Evolutionary conservation across 2,888 invertebrate genomes (phyloP).

Genomic region (Augiades crinisus): DNA sequence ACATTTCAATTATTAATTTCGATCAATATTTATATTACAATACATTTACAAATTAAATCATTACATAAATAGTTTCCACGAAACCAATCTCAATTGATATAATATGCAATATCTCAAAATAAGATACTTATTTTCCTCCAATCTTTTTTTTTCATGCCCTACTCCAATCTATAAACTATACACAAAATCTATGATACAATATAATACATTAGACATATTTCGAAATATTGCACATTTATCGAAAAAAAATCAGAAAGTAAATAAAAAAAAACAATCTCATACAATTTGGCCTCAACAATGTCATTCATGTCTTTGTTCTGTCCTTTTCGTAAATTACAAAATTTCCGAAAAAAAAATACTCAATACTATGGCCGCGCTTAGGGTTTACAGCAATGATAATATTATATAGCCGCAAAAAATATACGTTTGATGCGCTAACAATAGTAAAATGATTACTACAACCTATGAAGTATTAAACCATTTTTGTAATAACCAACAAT

Average conservation of each 20-base stretch:
- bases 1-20: slow-evolving; percentile 3
- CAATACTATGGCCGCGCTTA: slow-evolving; percentile 68
- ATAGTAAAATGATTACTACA: slow-evolving; percentile 44
- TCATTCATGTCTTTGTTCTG: slow-evolving; percentile 43
- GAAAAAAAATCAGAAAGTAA: slow-evolving; percentile 13
- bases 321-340: slow-evolving; percentile 42
- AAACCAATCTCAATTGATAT: not conserved
- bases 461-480: slow-evolving; percentile 56
- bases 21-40: slow-evolving; percentile 5
- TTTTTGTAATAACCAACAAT: slow-evolving; percentile 52
- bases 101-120: slow-evolving; percentile 20
- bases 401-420: slow-evolving; percentile 70
- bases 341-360: slow-evolving; percentile 50
- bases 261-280: slow-evolving; percentile 16
- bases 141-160: slow-evolving; percentile 15
- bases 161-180: slow-evolving; percentile 26
- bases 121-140: slow-evolving; percentile 6
- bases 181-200: slow-evolving; percentile 25
- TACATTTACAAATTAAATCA: not conserved
- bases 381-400: slow-evolving; percentile 52
- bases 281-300: slow-evolving; percentile 25
- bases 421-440: slow-evolving; percentile 50
- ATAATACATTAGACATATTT: slow-evolving; percentile 24
- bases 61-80: not conserved
- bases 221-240: slow-evolving; percentile 24